phyloP scores from a whole-genome alignment of 2,113 vertebrate species.

The Siniperca chuatsi region DNA sequence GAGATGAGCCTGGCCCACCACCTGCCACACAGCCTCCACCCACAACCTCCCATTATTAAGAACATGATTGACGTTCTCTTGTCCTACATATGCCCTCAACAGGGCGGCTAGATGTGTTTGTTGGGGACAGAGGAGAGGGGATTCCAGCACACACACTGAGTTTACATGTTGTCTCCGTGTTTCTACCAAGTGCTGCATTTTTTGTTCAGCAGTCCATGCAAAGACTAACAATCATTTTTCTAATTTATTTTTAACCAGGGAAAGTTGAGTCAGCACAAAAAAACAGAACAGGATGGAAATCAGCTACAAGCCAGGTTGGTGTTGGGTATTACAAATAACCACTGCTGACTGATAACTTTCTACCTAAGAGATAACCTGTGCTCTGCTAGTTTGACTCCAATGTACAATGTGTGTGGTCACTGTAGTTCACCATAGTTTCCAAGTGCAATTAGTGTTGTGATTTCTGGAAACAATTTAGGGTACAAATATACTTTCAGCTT shows the following conservation, averaged over 20 bases:
- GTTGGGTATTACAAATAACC: background rate
- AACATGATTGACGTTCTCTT: conserved; percentile 91
- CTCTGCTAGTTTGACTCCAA: background rate
- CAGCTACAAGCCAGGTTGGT: background rate
- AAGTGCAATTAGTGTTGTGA: no score
- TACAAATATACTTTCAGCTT: background rate
- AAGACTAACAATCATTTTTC: background rate
- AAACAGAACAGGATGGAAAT: background rate
- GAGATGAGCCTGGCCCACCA: conserved; percentile 93
- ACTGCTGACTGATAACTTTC: background rate
- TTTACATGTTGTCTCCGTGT: background rate
- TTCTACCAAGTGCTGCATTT: background rate
- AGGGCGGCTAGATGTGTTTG: background rate
- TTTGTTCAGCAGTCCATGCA: no score
- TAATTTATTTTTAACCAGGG: background rate
- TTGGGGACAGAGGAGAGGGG: background rate
- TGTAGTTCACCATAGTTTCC: background rate
- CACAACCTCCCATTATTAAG: conserved; percentile 89
- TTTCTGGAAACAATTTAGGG: no score
- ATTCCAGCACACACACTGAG: background rate
- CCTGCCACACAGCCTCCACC: conserved; percentile 90
- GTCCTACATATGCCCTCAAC: conserved; percentile 87
- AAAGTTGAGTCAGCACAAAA: background rate
- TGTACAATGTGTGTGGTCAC: background rate
- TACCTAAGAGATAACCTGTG: background rate